A percentile compares a stretch with the other conserved stretches of the same genome.
phyloP scores from a whole-genome alignment of 2,797 vertebrate species.

The Chaenodraco wilsoni region DNA sequence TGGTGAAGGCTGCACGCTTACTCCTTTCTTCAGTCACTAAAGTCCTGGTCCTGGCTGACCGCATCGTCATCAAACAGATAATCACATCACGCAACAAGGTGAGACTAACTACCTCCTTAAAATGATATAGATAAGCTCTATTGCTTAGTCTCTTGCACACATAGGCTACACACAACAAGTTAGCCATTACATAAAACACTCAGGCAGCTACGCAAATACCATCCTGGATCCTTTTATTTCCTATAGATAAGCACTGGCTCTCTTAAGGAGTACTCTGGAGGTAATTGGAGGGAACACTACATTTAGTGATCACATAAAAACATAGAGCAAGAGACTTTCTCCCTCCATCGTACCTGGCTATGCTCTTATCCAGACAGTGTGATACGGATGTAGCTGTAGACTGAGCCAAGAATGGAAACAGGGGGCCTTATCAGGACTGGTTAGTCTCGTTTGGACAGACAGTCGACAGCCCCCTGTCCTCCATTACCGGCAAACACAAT shows the following conservation, averaged over 20 bases:
- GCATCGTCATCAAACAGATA: constrained; percentile 98
- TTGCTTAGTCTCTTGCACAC: background rate
- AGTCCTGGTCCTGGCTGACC: constrained; percentile 95
- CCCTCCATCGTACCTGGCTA: constrained; percentile 51
- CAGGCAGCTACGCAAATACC: constrained; percentile 16
- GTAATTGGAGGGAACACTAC: constrained; percentile 73
- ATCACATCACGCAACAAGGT: constrained; percentile 97
- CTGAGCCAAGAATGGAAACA: constrained; percentile 69
- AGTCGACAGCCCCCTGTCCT: constrained; percentile 71
- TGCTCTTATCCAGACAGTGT: constrained; percentile 56
- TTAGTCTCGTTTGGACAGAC: constrained; percentile 77
- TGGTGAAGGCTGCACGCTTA: constrained; percentile 94
- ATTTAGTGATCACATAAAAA: constrained; percentile 65
- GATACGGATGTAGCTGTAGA: constrained; percentile 48
- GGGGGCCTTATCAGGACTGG: constrained; percentile 73
- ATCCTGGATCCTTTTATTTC: constrained; percentile 43
- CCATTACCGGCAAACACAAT: constrained; percentile 82
- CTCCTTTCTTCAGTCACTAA: constrained; percentile 98
- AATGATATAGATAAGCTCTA: background rate
- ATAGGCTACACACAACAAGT: background rate
- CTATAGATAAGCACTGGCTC: constrained; percentile 54
- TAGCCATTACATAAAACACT: no score
- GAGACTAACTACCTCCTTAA: constrained; percentile 40
- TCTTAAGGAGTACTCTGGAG: constrained; percentile 60
- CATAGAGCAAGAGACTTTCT: constrained; percentile 33